Conservation (phyloP, 2,888 invertebrate species). For the Ichneumoninae sp. region DNA sequence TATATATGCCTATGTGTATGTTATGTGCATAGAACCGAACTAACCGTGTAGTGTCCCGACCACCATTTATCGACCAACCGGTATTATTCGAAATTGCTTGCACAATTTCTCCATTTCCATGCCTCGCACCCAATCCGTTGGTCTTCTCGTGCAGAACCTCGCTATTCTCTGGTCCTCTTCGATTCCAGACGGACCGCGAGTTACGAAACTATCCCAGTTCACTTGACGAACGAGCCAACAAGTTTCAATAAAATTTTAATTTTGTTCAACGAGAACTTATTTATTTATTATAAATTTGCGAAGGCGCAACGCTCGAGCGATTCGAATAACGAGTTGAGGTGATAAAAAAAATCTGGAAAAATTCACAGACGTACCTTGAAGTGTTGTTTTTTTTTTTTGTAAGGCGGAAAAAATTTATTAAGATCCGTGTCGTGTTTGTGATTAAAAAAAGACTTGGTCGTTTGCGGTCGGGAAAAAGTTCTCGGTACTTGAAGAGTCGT, state of each 20-base stretch:
- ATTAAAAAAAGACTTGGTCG: too few relatives aligned
- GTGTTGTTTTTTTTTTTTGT: too few relatives aligned
- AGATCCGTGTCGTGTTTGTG: too few relatives aligned
- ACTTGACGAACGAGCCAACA: neutral
- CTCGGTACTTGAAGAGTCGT: neutral
- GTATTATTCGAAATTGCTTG: conserved; percentile 53
- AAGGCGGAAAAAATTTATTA: too few relatives aligned
- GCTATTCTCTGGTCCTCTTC: conserved; percentile 11
- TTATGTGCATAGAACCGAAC: conserved; percentile 1
- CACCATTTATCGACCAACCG: conserved; percentile 47
- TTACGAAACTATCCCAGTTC: neutral
- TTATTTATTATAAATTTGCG: too few relatives aligned
- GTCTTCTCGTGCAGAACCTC: neutral
- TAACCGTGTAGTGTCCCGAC: conserved; percentile 31
- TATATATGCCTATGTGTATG: neutral
- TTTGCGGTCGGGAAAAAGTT: too few relatives aligned
- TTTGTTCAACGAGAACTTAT: too few relatives aligned
- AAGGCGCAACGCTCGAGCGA: too few relatives aligned
- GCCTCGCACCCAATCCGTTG: neutral
- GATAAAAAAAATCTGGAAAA: too few relatives aligned
- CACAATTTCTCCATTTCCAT: conserved; percentile 37
- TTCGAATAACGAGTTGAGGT: too few relatives aligned
- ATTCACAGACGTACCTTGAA: too few relatives aligned
- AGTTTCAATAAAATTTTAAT: neutral
- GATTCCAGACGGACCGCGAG: neutral